A percentile compares a stretch with the other conserved stretches of the same genome.
Evolutionary conservation across 2,888 invertebrate species (phyloP).

Genomic region (Phortica okadai): DNA sequence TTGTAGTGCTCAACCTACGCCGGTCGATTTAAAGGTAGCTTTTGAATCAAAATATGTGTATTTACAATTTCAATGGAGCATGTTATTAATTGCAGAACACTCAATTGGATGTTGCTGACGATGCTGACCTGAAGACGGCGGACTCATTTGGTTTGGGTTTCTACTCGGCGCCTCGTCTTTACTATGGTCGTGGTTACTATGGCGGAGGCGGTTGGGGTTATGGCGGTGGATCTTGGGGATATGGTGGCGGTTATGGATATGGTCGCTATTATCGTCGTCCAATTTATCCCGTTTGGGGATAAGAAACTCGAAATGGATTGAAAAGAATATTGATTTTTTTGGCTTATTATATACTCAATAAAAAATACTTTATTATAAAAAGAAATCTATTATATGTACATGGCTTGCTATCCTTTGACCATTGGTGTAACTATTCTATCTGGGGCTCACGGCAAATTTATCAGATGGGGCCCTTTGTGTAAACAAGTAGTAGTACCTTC

Average conservation of each 20-base stretch:
- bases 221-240: constrained; percentile 52
- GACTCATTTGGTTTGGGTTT: constrained; percentile 59
- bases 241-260: constrained; percentile 40
- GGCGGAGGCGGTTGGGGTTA: constrained; percentile 48
- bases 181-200: constrained; percentile 56
- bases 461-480: too few species aligned
- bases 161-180: constrained; percentile 47
- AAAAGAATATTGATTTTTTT: too few species aligned
- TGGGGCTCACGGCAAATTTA: too few species aligned
- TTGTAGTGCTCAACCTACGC: constrained; percentile 50
- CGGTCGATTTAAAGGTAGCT: constrained; percentile 48
- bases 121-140: constrained; percentile 56
- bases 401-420: too few species aligned
- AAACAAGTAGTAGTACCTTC: too few species aligned
- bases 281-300: constrained; percentile 61
- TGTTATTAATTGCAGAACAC: neutral
- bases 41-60: too few species aligned
- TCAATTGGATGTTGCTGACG: constrained; percentile 33
- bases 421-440: too few species aligned
- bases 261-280: constrained; percentile 53
- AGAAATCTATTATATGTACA: too few species aligned
- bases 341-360: neutral
- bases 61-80: neutral
- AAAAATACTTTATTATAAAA: too few species aligned
- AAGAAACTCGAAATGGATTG: too few species aligned